Percentiles rank a stretch among this genome's conserved stretches.
Conservation (phyloP, 2,888 invertebrate genomes). For the Heliconius ethilla region DNA sequence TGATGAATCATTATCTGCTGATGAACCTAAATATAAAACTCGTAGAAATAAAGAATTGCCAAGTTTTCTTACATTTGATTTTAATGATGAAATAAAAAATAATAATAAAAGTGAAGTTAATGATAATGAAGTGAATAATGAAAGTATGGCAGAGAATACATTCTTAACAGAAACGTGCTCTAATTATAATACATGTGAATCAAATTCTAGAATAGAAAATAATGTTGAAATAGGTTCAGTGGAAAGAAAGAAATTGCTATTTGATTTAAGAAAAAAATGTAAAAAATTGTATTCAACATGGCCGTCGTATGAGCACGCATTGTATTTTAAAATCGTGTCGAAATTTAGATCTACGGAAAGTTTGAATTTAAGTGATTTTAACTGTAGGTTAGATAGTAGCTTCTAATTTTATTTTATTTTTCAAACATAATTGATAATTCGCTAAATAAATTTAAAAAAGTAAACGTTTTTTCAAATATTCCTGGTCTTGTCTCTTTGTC, state of each 20-base stretch:
- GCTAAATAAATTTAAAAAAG: not conserved
- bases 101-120: not conserved
- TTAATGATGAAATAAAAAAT: constrained; percentile 34
- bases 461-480: too few relatives aligned
- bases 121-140: constrained; percentile 3
- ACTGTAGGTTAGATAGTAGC: constrained; percentile 23
- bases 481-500: not conserved
- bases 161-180: constrained; percentile 47
- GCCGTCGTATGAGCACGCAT: constrained; percentile 72
- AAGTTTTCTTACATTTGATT: constrained; percentile 61
- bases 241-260: constrained; percentile 52
- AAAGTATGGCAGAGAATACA: not conserved
- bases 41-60: constrained; percentile 57
- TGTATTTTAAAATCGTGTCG: constrained; percentile 70
- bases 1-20: constrained; percentile 57
- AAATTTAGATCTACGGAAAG: constrained; percentile 76
- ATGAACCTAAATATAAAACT: constrained; percentile 48
- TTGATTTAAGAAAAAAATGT: constrained; percentile 51
- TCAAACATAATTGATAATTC: not conserved
- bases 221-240: constrained; percentile 4
- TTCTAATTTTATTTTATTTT: constrained; percentile 21
- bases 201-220: constrained; percentile 40
- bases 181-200: constrained; percentile 53
- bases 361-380: constrained; percentile 68
- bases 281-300: constrained; percentile 60